phyloP scores from a whole-genome alignment of 2,888 invertebrate genomes.

The Drosophila prostipennis region DNA sequence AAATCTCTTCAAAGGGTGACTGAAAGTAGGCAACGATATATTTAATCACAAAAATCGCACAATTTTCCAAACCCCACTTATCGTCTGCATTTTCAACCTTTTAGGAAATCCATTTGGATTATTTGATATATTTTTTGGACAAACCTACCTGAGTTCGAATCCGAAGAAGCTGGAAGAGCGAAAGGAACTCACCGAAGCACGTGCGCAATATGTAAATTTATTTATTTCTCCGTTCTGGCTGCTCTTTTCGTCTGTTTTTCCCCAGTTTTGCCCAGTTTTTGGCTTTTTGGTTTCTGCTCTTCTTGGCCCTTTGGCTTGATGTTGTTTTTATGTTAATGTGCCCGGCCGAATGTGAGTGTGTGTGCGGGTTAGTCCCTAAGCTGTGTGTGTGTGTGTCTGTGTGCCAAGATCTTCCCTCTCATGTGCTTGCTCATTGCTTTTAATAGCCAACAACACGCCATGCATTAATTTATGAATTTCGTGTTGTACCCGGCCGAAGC shows the following conservation, averaged over 20 bases:
- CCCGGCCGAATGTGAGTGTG: slow-evolving; percentile 33
- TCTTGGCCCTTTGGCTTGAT: slow-evolving; percentile 60
- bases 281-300: slow-evolving; percentile 45
- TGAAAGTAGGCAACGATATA: neutral
- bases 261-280: slow-evolving; percentile 27
- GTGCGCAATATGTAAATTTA: slow-evolving; percentile 75
- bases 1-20: neutral
- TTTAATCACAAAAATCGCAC: neutral
- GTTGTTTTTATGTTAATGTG: slow-evolving; percentile 69
- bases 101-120: slow-evolving; percentile 1
- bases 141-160: slow-evolving; percentile 5
- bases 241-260: slow-evolving; percentile 10
- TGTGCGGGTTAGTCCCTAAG: slow-evolving; percentile 57
- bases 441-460: slow-evolving; percentile 79
- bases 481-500: slow-evolving; percentile 32
- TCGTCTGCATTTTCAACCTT: neutral
- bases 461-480: slow-evolving; percentile 77
- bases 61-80: neutral
- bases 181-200: slow-evolving; percentile 55
- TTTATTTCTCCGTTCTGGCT: slow-evolving; percentile 33
- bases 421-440: slow-evolving; percentile 79
- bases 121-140: slow-evolving; percentile 1
- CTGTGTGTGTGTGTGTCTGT: slow-evolving; percentile 62
- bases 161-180: neutral
- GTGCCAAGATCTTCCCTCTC: slow-evolving; percentile 44